A percentile compares a stretch with the other conserved stretches of the same genome.
These are phyloP conservation scores for Aphodius sticticus DNA, from an alignment of 2,888 invertebrate species.

Conservation along the genomic window DNA sequence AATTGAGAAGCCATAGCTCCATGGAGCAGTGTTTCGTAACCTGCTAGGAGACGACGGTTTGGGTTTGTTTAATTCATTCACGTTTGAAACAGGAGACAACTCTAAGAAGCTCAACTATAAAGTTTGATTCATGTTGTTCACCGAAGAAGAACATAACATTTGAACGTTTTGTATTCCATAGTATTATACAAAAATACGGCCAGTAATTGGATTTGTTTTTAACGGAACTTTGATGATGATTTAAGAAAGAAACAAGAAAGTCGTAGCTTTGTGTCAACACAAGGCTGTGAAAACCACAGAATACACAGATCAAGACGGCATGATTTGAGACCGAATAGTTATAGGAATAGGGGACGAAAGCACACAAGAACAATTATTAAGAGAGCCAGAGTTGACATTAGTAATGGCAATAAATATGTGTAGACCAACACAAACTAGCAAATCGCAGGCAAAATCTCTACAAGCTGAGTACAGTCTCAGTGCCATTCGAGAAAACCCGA, in stretches of 20 bases:
- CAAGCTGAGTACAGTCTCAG: background rate
- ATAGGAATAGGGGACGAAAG: background rate
- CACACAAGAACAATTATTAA: background rate
- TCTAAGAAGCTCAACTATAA: background rate
- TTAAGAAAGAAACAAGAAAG: too few species aligned
- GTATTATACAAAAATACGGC: background rate
- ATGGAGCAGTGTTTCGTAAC: background rate
- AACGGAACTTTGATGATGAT: background rate
- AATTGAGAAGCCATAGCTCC: background rate
- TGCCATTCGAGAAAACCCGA: background rate
- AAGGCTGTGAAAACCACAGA: conserved; percentile 12
- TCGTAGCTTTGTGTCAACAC: too few species aligned
- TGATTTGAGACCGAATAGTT: conserved; percentile 5
- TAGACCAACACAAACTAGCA: background rate
- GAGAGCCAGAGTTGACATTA: conserved; percentile 8
- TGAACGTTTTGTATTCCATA: background rate
- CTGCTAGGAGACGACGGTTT: background rate
- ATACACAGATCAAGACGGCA: background rate
- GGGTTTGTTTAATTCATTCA: background rate
- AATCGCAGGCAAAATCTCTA: background rate
- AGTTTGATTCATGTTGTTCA: background rate
- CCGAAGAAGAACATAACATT: background rate
- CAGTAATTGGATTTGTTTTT: background rate
- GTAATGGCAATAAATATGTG: background rate
- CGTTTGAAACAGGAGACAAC: background rate